Evolutionary conservation across 1,140 invertebrate species (phyloP), one percentile per base, ranked within the genome.

Genomic region (Cardiocondyla obscurior): DNA sequence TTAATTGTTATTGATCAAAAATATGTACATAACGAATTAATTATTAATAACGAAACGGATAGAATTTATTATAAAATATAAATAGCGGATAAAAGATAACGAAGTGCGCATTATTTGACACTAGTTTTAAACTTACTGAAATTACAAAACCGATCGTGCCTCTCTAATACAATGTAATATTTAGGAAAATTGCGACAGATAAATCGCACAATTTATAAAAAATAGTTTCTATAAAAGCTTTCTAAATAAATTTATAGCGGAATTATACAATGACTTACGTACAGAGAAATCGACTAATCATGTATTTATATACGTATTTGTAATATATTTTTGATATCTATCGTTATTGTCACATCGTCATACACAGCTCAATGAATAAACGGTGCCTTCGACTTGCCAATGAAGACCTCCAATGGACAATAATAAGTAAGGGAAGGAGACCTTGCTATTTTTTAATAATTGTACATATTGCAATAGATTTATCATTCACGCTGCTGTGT

Each of bases 331-430:
- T 88, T 87, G 84, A 87, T 85, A 90, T 64, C 83, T 69, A 83
- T 85, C 58, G 53, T 86, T 83, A 65, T 84, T 81, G 62, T 85
- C 62, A 62, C 33, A 22, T 36, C 33, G 70, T 84, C 79, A 81
- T 84, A 67, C 62, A 67, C 39, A 90, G 92, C 90, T 92, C 92
- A 92, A 93, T 90, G 77, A 89, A 89, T 87, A 91, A 79, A 79
- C 91, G 91, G 93, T 94, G 93, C 93, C 93, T 94, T 94, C 88
- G 83, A 94, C 92, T 93, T 94, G 92, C 92, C 93, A 93, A 87
- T 91, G 85, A 90, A 85, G 82, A 89, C 83, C 25, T 64, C 84
- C 83, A 76, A 87, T 77, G 86, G 90, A 92, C 88, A 92, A 90
- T 91, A 90, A 91, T 81, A 62, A 51, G 57, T 86, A 90, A 91